Conservation (phyloP, 2,797 vertebrate genomes). For the Clarias fuscus region DNA sequence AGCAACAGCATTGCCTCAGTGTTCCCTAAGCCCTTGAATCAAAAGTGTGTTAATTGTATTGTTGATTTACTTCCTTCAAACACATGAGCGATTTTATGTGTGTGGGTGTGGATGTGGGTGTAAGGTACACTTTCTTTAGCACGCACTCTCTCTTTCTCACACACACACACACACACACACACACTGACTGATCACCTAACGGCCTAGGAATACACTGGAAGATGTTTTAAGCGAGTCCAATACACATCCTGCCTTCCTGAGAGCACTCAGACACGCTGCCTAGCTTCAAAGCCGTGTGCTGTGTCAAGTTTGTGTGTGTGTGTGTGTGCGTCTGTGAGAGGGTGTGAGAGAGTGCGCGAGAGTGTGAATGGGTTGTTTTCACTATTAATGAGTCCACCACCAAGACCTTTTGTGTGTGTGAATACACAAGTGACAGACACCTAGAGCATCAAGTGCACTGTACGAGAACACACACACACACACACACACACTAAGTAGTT, state of each 20-base stretch:
- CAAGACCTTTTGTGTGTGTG: constrained; percentile 29
- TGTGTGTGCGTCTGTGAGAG: constrained; percentile 31
- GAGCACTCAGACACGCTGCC: constrained; percentile 18
- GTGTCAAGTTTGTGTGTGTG: constrained; percentile 1
- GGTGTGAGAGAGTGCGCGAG: constrained; percentile 37
- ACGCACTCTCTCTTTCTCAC: neutral
- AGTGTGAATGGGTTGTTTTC: constrained; percentile 40
- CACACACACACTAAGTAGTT: constrained; percentile 2
- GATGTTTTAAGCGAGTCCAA: constrained; percentile 14
- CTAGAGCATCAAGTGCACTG: neutral
- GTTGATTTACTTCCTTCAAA: neutral
- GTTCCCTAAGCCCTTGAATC: neutral
- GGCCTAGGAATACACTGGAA: neutral
- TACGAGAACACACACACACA: constrained; percentile 16
- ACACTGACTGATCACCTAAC: neutral
- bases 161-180: neutral
- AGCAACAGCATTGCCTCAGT: neutral
- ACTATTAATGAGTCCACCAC: constrained; percentile 40
- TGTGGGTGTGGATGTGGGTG: neutral
- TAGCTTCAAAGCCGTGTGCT: constrained; percentile 23
- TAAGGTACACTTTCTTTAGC: neutral
- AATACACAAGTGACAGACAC: constrained; percentile 39
- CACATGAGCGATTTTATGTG: neutral
- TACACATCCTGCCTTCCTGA: constrained; percentile 37
- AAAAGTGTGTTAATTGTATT: neutral